phyloP scores from a whole-genome alignment of 2,888 invertebrate species.

The Trichogramma dendrolimi region DNA sequence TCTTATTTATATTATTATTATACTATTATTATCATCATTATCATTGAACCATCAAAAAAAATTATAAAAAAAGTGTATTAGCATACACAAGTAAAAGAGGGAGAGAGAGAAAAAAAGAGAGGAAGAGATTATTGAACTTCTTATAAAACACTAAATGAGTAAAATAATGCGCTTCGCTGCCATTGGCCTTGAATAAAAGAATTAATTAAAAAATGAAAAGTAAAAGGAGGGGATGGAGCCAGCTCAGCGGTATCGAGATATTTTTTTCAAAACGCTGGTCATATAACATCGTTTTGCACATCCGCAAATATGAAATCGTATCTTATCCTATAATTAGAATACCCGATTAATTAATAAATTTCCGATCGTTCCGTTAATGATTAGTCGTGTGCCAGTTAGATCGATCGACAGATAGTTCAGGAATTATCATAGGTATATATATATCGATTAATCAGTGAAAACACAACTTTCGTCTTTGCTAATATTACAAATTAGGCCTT shows the following conservation, averaged over 20 bases:
- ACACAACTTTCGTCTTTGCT: no score
- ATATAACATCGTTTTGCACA: conserved; percentile 22
- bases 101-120: conserved; percentile 10
- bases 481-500: conserved; percentile 6
- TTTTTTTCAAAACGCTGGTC: conserved; percentile 44
- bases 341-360: conserved; percentile 7
- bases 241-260: conserved; percentile 50
- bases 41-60: no score
- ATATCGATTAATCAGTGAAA: no score
- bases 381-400: not conserved
- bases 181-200: conserved; percentile 44
- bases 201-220: conserved; percentile 30
- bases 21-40: no score
- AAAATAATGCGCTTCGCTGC: conserved; percentile 46
- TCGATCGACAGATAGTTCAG: conserved; percentile 12
- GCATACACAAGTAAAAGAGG: not conserved
- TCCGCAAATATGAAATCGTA: not conserved
- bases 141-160: no score
- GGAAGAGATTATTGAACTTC: not conserved
- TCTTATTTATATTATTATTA: conserved; percentile 25
- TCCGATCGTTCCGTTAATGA: conserved; percentile 13
- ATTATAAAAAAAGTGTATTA: not conserved
- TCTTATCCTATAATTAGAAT: conserved; percentile 10
- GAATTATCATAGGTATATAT: not conserved
- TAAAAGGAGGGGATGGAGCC: conserved; percentile 53